Evolutionary conservation across 1,140 invertebrate genomes (phyloP).

Genomic region (Dermatophagoides farinae): DNA sequence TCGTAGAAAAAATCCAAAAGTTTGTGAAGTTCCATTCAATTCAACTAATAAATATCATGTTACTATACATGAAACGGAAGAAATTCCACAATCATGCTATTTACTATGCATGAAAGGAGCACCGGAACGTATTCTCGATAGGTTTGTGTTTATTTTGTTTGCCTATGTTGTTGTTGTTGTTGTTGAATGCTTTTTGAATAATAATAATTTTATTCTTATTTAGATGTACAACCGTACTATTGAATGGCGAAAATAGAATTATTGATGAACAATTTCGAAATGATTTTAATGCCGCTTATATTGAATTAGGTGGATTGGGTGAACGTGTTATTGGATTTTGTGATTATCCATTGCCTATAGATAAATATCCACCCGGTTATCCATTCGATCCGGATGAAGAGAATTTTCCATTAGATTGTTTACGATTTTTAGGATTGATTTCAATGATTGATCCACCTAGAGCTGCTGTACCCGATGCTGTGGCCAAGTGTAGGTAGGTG

Average conservation of each 20-base stretch:
- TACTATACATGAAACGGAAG: constrained; percentile 23
- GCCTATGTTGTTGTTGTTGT: neutral
- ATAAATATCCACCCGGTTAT: constrained; percentile 26
- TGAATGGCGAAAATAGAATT: constrained; percentile 83
- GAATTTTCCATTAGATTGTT: constrained; percentile 62
- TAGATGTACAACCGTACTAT: constrained; percentile 80
- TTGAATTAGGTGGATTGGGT: constrained; percentile 78
- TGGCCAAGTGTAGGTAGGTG: constrained; percentile 84
- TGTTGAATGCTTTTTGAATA: neutral
- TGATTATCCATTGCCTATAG: constrained; percentile 25
- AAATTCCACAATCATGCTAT: neutral
- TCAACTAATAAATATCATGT: constrained; percentile 37
- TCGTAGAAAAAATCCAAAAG: constrained; percentile 21
- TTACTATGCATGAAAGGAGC: constrained; percentile 37
- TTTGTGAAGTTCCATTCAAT: constrained; percentile 30
- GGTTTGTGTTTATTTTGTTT: constrained; percentile 58
- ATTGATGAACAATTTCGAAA: constrained; percentile 41
- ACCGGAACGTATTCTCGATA: constrained; percentile 88
- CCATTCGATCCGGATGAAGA: constrained; percentile 27
- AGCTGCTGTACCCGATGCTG: constrained; percentile 81
- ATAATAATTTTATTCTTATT: neutral
- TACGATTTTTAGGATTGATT: constrained; percentile 93
- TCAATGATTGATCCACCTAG: constrained; percentile 98
- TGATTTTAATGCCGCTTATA: constrained; percentile 93
- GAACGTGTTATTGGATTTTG: constrained; percentile 26